Conservation (phyloP, 2,113 vertebrate genomes). For the Archilochus colubris region DNA sequence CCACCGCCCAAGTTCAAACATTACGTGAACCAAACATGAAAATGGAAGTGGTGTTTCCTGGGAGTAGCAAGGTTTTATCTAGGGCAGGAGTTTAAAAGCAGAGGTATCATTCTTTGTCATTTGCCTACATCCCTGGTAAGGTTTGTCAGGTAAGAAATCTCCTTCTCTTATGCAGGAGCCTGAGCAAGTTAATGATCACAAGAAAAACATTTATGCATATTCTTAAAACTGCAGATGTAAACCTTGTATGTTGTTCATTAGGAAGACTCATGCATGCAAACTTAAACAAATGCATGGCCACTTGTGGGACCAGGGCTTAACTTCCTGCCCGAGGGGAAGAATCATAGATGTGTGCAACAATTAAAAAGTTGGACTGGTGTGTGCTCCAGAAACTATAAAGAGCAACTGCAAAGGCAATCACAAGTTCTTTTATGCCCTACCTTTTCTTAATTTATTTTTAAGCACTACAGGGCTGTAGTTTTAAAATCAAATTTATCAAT, state of each 20-base stretch:
- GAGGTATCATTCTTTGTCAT: neutral
- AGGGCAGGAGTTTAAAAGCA: neutral
- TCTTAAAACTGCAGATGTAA: neutral
- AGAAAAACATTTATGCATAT: neutral
- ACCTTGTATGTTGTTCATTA: neutral
- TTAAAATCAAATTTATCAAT: neutral
- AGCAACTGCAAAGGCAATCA: neutral
- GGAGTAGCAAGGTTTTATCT: neutral
- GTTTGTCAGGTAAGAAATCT: neutral
- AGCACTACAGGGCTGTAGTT: neutral
- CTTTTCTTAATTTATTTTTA: neutral
- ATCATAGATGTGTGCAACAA: neutral
- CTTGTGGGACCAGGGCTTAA: neutral
- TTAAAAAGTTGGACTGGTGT: neutral
- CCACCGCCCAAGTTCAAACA: neutral
- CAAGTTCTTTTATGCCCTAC: neutral
- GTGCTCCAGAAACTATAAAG: neutral
- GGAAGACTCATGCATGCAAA: fast-evolving
- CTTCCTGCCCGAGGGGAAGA: neutral
- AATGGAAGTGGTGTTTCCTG: neutral
- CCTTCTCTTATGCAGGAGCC: neutral
- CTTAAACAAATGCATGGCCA: neutral
- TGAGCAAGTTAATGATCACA: neutral
- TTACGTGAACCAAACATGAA: neutral
- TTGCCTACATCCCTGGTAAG: neutral